These are phyloP conservation scores for Micromussa lordhowensis DNA, from an alignment of 92 coral and sea anemone species.

Conservation along the genomic window DNA sequence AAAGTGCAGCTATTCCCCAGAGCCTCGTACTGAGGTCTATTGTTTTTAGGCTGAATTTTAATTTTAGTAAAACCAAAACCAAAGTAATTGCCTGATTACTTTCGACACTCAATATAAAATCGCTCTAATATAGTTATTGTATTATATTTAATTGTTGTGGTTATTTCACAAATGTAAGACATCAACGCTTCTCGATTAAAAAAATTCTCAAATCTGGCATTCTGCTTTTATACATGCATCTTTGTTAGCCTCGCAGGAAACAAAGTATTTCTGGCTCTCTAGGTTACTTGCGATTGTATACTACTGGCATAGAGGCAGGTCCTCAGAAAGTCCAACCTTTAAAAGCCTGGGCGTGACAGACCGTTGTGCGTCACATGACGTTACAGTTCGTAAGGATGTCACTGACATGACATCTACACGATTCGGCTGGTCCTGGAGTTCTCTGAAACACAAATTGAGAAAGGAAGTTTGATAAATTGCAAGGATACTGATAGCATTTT, in stretches of 20 bases:
- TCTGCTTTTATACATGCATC: too few species aligned
- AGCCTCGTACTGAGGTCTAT: too few species aligned
- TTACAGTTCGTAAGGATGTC: conserved; percentile 4
- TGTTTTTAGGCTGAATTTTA: too few species aligned
- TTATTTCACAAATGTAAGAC: too few species aligned
- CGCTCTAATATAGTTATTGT: too few species aligned
- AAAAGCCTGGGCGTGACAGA: conserved; percentile 39
- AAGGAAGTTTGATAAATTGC: not conserved
- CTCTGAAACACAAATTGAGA: not conserved
- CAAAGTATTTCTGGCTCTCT: not conserved
- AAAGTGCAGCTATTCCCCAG: too few species aligned
- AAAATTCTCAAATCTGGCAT: too few species aligned
- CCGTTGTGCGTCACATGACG: conserved; percentile 7
- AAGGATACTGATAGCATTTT: not conserved
- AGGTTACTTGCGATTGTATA: not conserved
- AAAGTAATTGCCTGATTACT: too few species aligned
- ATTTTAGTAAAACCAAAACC: too few species aligned
- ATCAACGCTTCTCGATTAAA: not conserved
- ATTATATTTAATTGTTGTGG: too few species aligned
- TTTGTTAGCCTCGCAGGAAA: not conserved
- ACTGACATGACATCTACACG: conserved; percentile 23
- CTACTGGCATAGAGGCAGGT: not conserved
- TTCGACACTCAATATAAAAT: too few species aligned
- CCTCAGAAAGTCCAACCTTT: conserved; percentile 12
- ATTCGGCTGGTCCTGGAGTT: conserved; percentile 7